These are phyloP conservation scores for Actinia equina DNA, from an alignment of 64 coral and sea anemone species.

Conservation along the genomic window DNA sequence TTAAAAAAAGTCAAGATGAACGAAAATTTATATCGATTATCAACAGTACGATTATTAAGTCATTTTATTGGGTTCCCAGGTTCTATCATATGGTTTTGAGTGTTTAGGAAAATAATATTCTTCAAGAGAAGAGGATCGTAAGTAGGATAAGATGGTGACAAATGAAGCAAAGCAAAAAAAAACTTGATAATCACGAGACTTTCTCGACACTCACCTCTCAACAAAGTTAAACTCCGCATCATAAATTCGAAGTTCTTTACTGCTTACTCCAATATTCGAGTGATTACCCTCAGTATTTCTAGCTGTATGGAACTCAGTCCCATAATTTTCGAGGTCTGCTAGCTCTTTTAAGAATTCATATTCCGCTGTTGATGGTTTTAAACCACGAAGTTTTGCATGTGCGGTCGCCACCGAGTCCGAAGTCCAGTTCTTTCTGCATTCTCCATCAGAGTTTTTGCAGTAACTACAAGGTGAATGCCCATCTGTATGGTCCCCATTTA, in stretches of 20 bases:
- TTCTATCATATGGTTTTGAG: background rate
- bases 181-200: background rate
- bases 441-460: conserved; percentile 43
- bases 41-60: background rate
- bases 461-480: conserved; percentile 28
- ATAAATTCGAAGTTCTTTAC: conserved; percentile 79
- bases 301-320: conserved; percentile 81
- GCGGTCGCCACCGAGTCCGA: conserved; percentile 54
- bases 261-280: conserved; percentile 79
- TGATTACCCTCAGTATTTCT: conserved; percentile 52
- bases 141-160: background rate
- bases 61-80: background rate
- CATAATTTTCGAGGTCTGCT: conserved; percentile 74
- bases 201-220: conserved; percentile 56
- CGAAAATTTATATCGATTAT: too few relatives aligned
- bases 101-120: background rate
- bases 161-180: conserved; percentile 2
- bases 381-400: conserved; percentile 64
- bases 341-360: conserved; percentile 87
- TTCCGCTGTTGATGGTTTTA: conserved; percentile 69
- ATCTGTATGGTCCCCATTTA: conserved; percentile 56
- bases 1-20: too few relatives aligned
- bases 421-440: conserved; percentile 40
- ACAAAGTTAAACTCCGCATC: conserved; percentile 70
- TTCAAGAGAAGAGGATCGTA: background rate